A percentile compares a stretch with the other conserved stretches of the same genome.
phyloP scores from a whole-genome alignment of 2,797 vertebrate genomes.

The Halcyon smyrnensis region DNA sequence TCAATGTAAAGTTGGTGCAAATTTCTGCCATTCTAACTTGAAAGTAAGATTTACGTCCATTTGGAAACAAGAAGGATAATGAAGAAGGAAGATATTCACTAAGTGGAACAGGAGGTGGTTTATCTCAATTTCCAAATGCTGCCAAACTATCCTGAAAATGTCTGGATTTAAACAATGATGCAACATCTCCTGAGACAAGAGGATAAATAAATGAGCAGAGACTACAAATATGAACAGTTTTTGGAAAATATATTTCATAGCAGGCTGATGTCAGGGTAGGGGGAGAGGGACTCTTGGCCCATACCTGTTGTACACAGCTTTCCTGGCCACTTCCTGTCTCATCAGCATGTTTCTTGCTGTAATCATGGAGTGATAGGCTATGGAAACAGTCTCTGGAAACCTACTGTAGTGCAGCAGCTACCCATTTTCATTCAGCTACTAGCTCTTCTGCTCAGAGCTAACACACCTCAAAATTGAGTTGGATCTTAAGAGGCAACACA shows the following conservation, averaged over 20 bases:
- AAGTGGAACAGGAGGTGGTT: not conserved
- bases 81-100: not conserved
- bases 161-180: not conserved
- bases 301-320: fast-evolving
- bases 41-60: not conserved
- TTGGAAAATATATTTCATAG: not conserved
- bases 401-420: not conserved
- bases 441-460: not conserved
- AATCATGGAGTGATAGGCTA: not conserved
- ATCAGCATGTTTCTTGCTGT: not conserved
- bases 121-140: not conserved
- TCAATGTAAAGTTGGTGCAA: not conserved
- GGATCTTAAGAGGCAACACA: not conserved
- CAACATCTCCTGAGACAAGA: not conserved
- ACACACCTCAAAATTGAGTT: not conserved
- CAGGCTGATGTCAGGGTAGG: not conserved
- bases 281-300: fast-evolving
- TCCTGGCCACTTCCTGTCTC: not conserved
- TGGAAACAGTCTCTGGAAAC: not conserved
- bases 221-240: not conserved
- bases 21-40: not conserved
- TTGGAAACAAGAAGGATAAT: not conserved
- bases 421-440: not conserved
- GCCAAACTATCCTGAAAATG: not conserved
- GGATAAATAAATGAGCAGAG: not conserved